Evolutionary conservation across 2,888 invertebrate genomes (phyloP).

Genomic region (Agrilus cyanescens): DNA sequence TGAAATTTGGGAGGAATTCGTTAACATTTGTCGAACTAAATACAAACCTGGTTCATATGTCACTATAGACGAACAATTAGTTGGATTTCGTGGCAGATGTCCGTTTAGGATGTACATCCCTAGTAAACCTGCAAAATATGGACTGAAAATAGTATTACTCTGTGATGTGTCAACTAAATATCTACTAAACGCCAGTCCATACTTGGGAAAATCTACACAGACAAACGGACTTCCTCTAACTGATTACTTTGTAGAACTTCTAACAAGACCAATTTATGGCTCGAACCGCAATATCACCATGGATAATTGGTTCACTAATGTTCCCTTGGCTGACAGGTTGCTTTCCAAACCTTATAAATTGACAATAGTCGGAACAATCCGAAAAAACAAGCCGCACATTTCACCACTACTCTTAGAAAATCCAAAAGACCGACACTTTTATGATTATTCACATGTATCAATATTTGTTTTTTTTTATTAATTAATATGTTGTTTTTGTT

Average conservation of each 20-base stretch:
- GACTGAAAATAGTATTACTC: constrained; percentile 24
- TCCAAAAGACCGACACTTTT: too few species aligned
- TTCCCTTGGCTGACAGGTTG: constrained; percentile 21
- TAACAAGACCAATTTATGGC: constrained; percentile 20
- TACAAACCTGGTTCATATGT: constrained; percentile 15
- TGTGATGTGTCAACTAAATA: constrained; percentile 22
- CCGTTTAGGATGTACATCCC: constrained; percentile 25
- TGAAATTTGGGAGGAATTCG: constrained; percentile 16
- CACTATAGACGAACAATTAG: constrained; percentile 22
- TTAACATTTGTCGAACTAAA: constrained; percentile 13
- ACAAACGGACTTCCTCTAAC: constrained; percentile 19
- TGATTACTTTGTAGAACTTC: constrained; percentile 18
- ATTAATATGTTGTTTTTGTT: too few species aligned
- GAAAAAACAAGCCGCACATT: constrained; percentile 26
- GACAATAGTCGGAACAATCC: constrained; percentile 23
- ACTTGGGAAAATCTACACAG: constrained; percentile 21
- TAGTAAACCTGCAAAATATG: constrained; percentile 24
- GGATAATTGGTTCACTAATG: constrained; percentile 28
- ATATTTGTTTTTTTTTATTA: too few species aligned
- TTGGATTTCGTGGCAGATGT: constrained; percentile 19
- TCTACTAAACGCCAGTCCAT: constrained; percentile 22
- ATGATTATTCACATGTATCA: too few species aligned
- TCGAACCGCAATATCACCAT: constrained; percentile 18
- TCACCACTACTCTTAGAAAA: constrained; percentile 17
- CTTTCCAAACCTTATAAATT: constrained; percentile 23